Conservation (phyloP, 2,888 invertebrate genomes). For the Cheiracanthium punctorium region DNA sequence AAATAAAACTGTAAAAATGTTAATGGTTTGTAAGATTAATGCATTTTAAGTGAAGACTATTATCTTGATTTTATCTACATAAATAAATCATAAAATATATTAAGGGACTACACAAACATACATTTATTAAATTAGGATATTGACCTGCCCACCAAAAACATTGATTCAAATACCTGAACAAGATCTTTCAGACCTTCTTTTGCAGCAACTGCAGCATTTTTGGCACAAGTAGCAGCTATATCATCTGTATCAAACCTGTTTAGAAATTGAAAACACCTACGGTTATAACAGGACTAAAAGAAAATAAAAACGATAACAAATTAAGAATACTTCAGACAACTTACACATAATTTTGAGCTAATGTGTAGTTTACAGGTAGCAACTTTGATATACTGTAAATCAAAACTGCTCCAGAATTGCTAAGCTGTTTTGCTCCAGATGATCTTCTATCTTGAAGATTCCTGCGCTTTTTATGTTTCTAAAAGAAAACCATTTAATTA, state of each 20-base stretch:
- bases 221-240: constrained; percentile 83
- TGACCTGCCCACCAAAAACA: too few species aligned
- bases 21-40: too few species aligned
- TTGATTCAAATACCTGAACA: constrained; percentile 81
- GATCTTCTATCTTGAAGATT: constrained; percentile 53
- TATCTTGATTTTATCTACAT: too few species aligned
- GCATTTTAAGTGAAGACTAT: too few species aligned
- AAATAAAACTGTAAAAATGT: too few species aligned
- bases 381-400: constrained; percentile 84
- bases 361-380: constrained; percentile 85
- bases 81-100: too few species aligned
- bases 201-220: constrained; percentile 86
- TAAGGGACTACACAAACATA: too few species aligned
- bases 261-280: background rate
- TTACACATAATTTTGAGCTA: constrained; percentile 89
- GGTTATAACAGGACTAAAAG: too few species aligned
- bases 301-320: too few species aligned
- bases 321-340: constrained; percentile 72
- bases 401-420: constrained; percentile 79
- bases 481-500: too few species aligned
- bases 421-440: constrained; percentile 52
- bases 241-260: constrained; percentile 76
- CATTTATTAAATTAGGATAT: too few species aligned
- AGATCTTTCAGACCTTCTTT: constrained; percentile 86
- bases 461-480: constrained; percentile 63